phyloP scores from a whole-genome alignment of 2,888 invertebrate species.

The Drosophila nr. fundita region DNA sequence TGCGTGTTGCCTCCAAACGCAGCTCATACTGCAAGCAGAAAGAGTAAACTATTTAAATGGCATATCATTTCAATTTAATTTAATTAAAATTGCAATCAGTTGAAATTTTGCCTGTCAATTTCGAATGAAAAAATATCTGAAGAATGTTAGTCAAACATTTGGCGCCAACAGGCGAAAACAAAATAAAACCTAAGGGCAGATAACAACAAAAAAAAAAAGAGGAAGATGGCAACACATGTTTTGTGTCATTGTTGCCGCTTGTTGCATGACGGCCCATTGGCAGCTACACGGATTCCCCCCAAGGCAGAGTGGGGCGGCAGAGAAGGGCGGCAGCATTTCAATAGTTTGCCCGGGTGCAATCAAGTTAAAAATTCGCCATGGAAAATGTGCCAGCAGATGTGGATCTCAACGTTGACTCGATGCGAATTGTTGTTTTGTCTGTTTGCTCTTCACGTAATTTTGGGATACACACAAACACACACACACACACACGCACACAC shows the following conservation, averaged over 20 bases:
- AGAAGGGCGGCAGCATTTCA: constrained; percentile 18
- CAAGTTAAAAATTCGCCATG: constrained; percentile 66
- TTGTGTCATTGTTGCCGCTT: constrained; percentile 55
- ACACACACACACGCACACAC: neutral
- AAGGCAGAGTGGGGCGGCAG: neutral
- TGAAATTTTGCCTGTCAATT: constrained; percentile 8
- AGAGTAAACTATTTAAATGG: neutral
- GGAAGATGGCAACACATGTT: constrained; percentile 54
- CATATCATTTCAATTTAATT: constrained; percentile 16
- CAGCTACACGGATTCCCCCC: constrained; percentile 56
- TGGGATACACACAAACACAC: constrained; percentile 15
- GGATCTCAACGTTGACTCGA: constrained; percentile 28
- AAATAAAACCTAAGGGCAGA: neutral
- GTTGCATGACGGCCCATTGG: constrained; percentile 69
- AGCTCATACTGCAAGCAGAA: constrained; percentile 91
- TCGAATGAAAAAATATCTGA: neutral
- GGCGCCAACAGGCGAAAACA: constrained; percentile 13
- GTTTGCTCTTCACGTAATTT: constrained; percentile 39
- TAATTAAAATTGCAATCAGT: neutral
- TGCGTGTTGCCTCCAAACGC: constrained; percentile 96
- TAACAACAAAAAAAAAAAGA: neutral
- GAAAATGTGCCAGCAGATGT: constrained; percentile 72
- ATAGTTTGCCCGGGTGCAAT: constrained; percentile 58
- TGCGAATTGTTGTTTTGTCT: constrained; percentile 13
- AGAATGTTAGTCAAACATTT: constrained; percentile 39